Evolutionary conservation across 2,888 invertebrate species (phyloP).

Genomic region (Drosophila robusta): DNA sequence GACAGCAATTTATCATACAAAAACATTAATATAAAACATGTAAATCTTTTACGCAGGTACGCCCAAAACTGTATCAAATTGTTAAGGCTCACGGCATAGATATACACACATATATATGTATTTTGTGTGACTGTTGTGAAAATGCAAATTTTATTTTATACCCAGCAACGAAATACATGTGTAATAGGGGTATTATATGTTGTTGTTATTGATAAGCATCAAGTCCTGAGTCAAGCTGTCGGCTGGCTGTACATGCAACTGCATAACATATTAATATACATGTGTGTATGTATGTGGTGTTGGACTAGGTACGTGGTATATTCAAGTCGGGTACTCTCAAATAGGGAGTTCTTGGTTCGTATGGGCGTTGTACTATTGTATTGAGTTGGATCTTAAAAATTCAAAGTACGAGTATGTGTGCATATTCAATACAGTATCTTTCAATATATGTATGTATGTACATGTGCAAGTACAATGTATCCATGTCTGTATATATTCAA

Average conservation of each 20-base stretch:
- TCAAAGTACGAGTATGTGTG: constrained; percentile 66
- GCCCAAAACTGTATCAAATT: constrained; percentile 25
- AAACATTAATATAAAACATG: constrained; percentile 4
- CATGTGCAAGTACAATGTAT: constrained; percentile 6
- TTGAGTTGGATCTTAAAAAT: constrained; percentile 58
- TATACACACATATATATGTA: not conserved
- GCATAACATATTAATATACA: not conserved
- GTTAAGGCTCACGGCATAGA: constrained; percentile 8
- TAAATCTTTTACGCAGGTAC: constrained; percentile 1
- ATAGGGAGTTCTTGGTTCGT: constrained; percentile 2
- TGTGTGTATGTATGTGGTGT: not conserved
- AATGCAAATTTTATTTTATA: constrained; percentile 35
- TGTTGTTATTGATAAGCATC: not conserved
- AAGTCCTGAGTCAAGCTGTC: not conserved
- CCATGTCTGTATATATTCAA: constrained; percentile 37
- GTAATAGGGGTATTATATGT: not conserved
- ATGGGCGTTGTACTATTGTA: constrained; percentile 27
- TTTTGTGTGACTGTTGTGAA: constrained; percentile 6
- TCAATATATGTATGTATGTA: constrained; percentile 16
- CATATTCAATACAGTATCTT: constrained; percentile 49
- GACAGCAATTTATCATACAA: constrained; percentile 21
- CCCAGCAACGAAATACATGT: not conserved
- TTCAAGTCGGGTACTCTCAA: not conserved
- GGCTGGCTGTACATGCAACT: not conserved
- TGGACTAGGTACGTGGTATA: constrained; percentile 13